Base-by-base conservation (phyloP, 2,113 vertebrate genomes). In the Pantherophis guttatus region DNA sequence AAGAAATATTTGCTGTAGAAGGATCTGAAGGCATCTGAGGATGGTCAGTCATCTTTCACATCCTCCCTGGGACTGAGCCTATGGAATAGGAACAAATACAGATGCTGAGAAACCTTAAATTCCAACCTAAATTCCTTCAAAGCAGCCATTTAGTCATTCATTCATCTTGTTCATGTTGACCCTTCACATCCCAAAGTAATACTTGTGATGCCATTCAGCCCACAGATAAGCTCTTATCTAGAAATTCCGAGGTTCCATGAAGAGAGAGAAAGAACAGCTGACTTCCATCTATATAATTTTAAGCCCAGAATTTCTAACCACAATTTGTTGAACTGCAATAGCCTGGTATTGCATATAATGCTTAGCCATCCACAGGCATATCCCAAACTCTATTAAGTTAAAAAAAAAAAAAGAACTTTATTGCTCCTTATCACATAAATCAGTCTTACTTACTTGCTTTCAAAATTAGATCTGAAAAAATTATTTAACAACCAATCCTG, bases 31-130 rank as follows among this genome's bases (percentile, higher is more conserved):
- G 94, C 55, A 94, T 94, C 88, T 87, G 96, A 96, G 91, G 96
- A 59, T 88, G 95, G 62, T 97, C 97, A 90, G 97, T 97, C 98
- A 98, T 98, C 2, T 97, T 96, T 96, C 96, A 95, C 95, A 96
- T 98, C n/a, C 93, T 96, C 65, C 1, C 0, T 0, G 11, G 70
- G 0, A 1, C 24, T 9, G 17, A 44, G 13, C 7, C 97, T 97
- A 92, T 85, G 1, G 33, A 75, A 81, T 50, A 48, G 15, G n/a
- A 19, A 92, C 33, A 88, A 23, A 26, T 5, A n/a, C 1, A 58
- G 9, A 57, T n/a, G 48, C 39, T 85, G 65, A 21, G 17, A 11
- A 70, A 3, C 24, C 15, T 2, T 81, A 33, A 57, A 52, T 23
- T 29, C 87, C 62, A 89, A 8, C 70, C 11, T 2, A 39, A 70